A percentile compares a stretch with the other conserved stretches of the same genome.
Conservation (phyloP, 2,113 vertebrate genomes). For the Indri indri region DNA sequence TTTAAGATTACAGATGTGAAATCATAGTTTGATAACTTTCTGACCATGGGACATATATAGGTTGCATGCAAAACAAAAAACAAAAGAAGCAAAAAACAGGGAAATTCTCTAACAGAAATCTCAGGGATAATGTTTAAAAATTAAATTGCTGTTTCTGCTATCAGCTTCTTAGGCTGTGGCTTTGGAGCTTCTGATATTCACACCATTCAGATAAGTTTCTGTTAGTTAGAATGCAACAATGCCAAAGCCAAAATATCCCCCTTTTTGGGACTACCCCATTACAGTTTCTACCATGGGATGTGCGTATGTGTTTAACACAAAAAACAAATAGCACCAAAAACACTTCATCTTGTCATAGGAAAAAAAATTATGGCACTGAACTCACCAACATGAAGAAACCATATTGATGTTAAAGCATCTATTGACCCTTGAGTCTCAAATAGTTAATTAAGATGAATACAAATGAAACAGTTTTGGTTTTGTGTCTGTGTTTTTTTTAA, state of each 20-base stretch:
- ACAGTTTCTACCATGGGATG: neutral
- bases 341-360: neutral
- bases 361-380: neutral
- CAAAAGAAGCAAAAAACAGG: neutral
- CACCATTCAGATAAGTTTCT: neutral
- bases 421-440: neutral
- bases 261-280: neutral
- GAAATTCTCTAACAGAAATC: neutral
- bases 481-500: neutral
- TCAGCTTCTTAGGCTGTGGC: neutral
- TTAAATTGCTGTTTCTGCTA: neutral
- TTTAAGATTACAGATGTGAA: neutral
- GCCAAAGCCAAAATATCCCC: neutral
- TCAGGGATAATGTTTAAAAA: neutral
- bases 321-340: neutral
- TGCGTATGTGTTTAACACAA: neutral
- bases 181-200: neutral
- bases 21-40: neutral
- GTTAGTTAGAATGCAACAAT: neutral
- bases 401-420: neutral
- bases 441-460: neutral
- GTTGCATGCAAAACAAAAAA: neutral
- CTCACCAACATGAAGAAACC: neutral
- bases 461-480: neutral
- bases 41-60: neutral